phyloP scores from a whole-genome alignment of 2,888 invertebrate genomes.

The Sipunculus nudus region DNA sequence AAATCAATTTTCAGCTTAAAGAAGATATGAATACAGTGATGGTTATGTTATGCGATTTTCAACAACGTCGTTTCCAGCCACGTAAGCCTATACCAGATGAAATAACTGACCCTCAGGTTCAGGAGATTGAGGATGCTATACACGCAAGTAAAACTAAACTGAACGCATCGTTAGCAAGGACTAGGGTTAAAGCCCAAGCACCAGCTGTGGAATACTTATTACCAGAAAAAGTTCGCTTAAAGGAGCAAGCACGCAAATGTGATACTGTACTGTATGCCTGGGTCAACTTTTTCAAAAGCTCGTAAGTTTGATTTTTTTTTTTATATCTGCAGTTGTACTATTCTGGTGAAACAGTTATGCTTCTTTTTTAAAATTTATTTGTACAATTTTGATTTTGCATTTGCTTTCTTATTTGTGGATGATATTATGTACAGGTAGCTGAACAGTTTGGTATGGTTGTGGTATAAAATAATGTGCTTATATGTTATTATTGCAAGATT shows the following conservation, averaged over 20 bases:
- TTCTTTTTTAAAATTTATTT: too few species aligned
- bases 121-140: slow-evolving; percentile 57
- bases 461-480: too few species aligned
- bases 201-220: slow-evolving; percentile 57
- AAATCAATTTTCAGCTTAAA: too few species aligned
- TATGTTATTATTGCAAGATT: too few species aligned
- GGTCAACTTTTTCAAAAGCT: slow-evolving; percentile 59
- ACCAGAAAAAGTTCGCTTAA: slow-evolving; percentile 55
- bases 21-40: slow-evolving; percentile 51
- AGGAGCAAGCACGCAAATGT: slow-evolving; percentile 51
- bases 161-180: slow-evolving; percentile 59
- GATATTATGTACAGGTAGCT: too few species aligned
- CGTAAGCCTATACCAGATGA: slow-evolving; percentile 46
- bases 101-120: slow-evolving; percentile 38
- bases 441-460: too few species aligned
- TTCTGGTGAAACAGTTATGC: too few species aligned
- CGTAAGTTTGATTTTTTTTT: slow-evolving; percentile 46
- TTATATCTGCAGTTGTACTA: too few species aligned
- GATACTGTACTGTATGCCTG: slow-evolving; percentile 55
- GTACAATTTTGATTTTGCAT: too few species aligned
- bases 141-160: slow-evolving; percentile 53
- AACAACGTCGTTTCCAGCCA: slow-evolving; percentile 60
- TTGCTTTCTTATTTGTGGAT: too few species aligned
- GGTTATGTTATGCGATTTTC: slow-evolving; percentile 61
- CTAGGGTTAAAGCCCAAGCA: slow-evolving; percentile 49